Base-by-base conservation (phyloP, 2,113 vertebrate species). In the Taxidea taxus region DNA sequence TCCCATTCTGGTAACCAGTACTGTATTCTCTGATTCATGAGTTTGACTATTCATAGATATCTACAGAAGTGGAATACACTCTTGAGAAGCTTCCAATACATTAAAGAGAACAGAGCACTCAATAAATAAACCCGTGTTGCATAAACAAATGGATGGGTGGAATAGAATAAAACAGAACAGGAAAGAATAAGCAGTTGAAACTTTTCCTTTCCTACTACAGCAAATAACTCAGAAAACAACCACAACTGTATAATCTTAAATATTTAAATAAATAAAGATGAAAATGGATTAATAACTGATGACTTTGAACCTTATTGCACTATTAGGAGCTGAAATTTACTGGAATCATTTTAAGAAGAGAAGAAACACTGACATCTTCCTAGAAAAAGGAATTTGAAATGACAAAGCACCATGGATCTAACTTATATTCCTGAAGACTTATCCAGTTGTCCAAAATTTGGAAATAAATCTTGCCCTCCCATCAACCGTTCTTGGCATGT, bases 391-490 rank as follows among this genome's bases (percentile, higher is more conserved):
- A 72, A 62, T 77, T 66, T 25, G 39, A 77, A 93, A 84, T 31
- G 16, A 70, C 21, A 87, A 91, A 86, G 1, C 62, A 70, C 47
- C 60, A 98, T 97, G 98, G 97, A 98, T 93, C 34, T 97, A 9
- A 66, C 3, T 6, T 90, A 94, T 4, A 94, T 98, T 92, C 98
- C 97, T 1, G 72, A 92, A 90, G 95, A 97, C n/a, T 11, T 98
- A 44, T 90, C 97, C 62, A 93, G 83, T 85, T 98, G 97, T 78
- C 84, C 91, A 21, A 87, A 95, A 66, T 93, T 96, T 97, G 97
- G 87, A 37, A 98, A 97, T 77, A 97, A 97, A 84, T 97, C 97
- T 47, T 98, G 97, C 14, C 97, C 97, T 90, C 91, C 96, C 60
- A 97, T 89, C 68, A 89, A 31, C 14, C 84, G 74, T 47, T 74